Evolutionary conservation across 2,113 vertebrate species (phyloP).

Genomic region (Oreotrochilus melanogaster): DNA sequence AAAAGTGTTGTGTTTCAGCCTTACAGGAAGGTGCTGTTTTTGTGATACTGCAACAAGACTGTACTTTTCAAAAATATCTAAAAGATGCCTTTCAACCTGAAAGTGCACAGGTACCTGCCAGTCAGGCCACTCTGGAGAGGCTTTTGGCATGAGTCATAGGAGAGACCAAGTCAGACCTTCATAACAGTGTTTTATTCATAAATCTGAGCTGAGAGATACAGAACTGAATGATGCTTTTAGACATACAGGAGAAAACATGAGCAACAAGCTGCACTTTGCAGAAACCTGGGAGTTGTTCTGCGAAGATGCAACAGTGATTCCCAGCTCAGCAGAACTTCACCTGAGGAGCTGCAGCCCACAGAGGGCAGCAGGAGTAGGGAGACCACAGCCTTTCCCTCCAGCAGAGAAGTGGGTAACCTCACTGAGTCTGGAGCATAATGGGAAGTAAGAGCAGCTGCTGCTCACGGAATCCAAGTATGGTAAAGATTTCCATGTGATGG

Average conservation of each 20-base stretch:
- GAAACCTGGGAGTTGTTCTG: neutral
- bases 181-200: constrained; percentile 17
- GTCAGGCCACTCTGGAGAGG: neutral
- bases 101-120: neutral
- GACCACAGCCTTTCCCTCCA: neutral
- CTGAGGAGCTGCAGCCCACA: neutral
- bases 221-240: neutral
- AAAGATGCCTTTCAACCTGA: neutral
- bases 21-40: neutral
- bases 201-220: neutral
- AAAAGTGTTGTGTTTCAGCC: neutral
- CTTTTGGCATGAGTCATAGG: constrained; percentile 16
- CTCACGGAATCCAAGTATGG: neutral
- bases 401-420: neutral
- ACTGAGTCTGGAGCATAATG: neutral
- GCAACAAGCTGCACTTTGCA: neutral
- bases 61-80: neutral
- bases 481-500: neutral
- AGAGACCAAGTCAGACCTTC: neutral
- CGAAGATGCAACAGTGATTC: neutral
- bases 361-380: neutral
- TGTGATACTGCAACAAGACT: neutral
- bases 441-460: neutral
- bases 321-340: neutral
- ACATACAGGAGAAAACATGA: neutral